phyloP scores from a whole-genome alignment of 2,888 invertebrate genomes.

The Andricus quercusramuli region DNA sequence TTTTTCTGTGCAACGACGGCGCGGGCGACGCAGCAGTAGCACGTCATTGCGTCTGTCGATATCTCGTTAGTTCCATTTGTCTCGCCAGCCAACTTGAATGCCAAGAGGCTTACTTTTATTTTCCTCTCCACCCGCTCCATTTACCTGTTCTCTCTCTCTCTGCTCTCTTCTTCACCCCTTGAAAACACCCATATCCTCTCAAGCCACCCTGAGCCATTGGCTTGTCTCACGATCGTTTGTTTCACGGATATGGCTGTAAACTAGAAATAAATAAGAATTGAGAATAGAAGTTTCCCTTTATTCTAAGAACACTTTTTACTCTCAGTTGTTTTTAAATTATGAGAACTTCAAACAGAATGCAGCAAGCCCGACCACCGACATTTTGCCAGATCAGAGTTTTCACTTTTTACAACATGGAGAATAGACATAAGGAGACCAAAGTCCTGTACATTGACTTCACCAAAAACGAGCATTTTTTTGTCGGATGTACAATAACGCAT shows the following conservation, averaged over 20 bases:
- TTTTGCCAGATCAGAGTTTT: background rate
- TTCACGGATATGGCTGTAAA: conserved; percentile 51
- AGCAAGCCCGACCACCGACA: background rate
- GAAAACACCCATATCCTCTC: too few species aligned
- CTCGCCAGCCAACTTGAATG: conserved; percentile 17
- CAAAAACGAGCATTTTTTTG: too few species aligned
- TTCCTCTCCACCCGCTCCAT: background rate
- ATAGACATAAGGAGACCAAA: too few species aligned
- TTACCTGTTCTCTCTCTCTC: background rate
- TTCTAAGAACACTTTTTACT: background rate
- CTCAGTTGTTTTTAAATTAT: background rate
- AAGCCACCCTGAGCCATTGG: conserved; percentile 26
- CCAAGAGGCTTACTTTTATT: conserved; percentile 1
- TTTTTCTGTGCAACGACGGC: too few species aligned
- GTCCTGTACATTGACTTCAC: too few species aligned
- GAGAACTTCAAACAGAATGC: background rate
- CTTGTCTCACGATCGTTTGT: conserved; percentile 49
- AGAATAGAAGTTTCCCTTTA: conserved; percentile 43
- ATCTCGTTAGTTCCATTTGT: conserved; percentile 38
- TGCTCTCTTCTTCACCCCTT: background rate
- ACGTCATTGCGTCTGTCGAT: conserved; percentile 24
- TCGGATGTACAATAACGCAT: too few species aligned
- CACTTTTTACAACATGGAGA: background rate
- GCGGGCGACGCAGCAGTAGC: background rate
- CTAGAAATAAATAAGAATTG: conserved; percentile 50